Evolutionary conservation across 2,888 invertebrate species (phyloP).

Genomic region (Diarsia brunnea): DNA sequence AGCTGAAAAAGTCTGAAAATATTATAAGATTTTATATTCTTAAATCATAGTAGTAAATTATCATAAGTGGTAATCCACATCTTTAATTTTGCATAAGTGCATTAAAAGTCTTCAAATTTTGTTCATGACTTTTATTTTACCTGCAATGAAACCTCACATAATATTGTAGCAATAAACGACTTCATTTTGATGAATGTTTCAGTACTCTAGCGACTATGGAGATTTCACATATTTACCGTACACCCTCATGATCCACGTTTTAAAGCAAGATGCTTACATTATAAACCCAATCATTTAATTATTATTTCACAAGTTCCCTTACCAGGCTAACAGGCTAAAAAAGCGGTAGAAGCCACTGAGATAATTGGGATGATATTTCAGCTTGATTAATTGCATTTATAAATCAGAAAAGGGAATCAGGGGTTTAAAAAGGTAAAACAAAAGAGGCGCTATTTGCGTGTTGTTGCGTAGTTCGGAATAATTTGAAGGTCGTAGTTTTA

Average conservation of each 20-base stretch:
- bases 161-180: background rate
- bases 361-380: slow-evolving; percentile 86
- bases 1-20: background rate
- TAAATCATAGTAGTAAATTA: background rate
- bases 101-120: background rate
- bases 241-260: background rate
- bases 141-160: background rate
- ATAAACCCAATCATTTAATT: slow-evolving; percentile 32
- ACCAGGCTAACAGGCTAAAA: slow-evolving; percentile 56
- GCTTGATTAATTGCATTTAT: slow-evolving; percentile 84
- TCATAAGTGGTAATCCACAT: background rate
- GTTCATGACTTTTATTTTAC: background rate
- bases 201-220: background rate
- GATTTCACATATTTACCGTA: background rate
- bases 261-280: background rate
- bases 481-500: background rate
- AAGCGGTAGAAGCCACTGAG: slow-evolving; percentile 77
- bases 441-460: slow-evolving; percentile 71
- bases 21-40: background rate
- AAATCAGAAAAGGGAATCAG: slow-evolving; percentile 77
- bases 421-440: slow-evolving; percentile 78
- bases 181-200: background rate
- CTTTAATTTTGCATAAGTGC: background rate
- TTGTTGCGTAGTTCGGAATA: slow-evolving; percentile 40
- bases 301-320: slow-evolving; percentile 49